Base-by-base conservation (phyloP, 2,888 invertebrate genomes). In the Synergus itoensis region DNA sequence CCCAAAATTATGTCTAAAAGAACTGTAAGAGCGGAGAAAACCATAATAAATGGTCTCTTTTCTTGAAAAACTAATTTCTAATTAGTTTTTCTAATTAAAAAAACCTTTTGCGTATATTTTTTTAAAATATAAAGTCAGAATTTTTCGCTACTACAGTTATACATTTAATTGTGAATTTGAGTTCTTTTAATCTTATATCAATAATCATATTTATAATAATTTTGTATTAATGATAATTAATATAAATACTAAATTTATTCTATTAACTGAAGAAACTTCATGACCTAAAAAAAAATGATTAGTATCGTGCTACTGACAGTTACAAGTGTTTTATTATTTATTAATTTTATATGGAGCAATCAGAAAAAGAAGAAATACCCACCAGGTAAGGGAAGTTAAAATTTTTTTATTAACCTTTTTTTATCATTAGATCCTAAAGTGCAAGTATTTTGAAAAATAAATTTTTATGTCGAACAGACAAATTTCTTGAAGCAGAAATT, bases 301-400 rank as follows among this genome's bases (percentile, higher is more conserved):
- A 73, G 53, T 53, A n/a, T 16, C n/a, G 53, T 53, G 28, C 48
- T 73, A 73, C 9, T 73, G 36, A 53, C 28, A n/a, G 48, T 53
- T 36, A 16, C 53, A 12, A 53, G 28, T 73, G 73, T 73, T 40
- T n/a, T 73, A 11, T 28, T 73, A 4, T n/a, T 73, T 14, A 53
- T 73, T 53, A 73, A n/a, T 53, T 73, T 73, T 11, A 73, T 9
- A n/a, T 73, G 73, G 48, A 73, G 16, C 8, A 53, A 73, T 16
- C 28, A n/a, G n/a, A 36, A 16, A n/a, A 73, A n/a, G 40, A 73
- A 73, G 36, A 73, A n/a, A 36, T 21, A 16, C 53, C 73, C 73
- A 14, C 73, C 73, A 73, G 73, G 73, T 73, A 53, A 48, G n/a
- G n/a, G 4, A 53, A 21, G 12, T 73, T 40, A 40, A n/a, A 1